Conservation (phyloP, 2,888 invertebrate genomes). For the Macrosiphum euphorbiae region DNA sequence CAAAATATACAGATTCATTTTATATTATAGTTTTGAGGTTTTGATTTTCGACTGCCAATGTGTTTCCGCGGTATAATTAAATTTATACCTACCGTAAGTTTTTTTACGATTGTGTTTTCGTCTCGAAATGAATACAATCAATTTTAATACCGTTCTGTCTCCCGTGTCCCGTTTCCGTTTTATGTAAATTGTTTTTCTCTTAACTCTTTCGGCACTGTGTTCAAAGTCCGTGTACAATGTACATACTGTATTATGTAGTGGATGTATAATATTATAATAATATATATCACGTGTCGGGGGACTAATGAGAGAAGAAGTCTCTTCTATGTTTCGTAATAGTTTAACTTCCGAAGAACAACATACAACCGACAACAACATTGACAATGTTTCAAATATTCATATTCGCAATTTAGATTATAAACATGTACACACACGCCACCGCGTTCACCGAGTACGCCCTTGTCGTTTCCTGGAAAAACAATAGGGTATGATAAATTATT, state of each 20-base stretch:
- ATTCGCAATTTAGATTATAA: conserved; percentile 37
- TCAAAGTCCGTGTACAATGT: neutral
- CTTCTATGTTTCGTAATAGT: conserved; percentile 39
- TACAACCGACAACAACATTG: neutral
- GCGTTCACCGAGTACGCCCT: no score
- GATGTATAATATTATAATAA: neutral
- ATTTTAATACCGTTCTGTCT: neutral
- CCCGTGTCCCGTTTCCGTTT: neutral
- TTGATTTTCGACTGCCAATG: neutral
- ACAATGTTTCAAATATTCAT: conserved; percentile 32
- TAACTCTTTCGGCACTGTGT: neutral
- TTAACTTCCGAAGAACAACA: conserved; percentile 41
- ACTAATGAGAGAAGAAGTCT: conserved; percentile 18
- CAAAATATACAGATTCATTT: neutral
- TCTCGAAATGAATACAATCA: neutral
- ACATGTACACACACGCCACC: neutral
- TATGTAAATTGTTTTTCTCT: conserved; percentile 13
- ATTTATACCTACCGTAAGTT: neutral
- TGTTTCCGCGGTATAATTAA: neutral
- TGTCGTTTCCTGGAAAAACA: conserved; percentile 20
- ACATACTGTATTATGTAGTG: neutral
- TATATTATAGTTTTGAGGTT: neutral
- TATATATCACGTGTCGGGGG: neutral
- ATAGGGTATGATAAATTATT: neutral
- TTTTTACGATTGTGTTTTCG: neutral